Base-by-base conservation (phyloP, 2,797 vertebrate species). In the Hemitrygon akajei region DNA sequence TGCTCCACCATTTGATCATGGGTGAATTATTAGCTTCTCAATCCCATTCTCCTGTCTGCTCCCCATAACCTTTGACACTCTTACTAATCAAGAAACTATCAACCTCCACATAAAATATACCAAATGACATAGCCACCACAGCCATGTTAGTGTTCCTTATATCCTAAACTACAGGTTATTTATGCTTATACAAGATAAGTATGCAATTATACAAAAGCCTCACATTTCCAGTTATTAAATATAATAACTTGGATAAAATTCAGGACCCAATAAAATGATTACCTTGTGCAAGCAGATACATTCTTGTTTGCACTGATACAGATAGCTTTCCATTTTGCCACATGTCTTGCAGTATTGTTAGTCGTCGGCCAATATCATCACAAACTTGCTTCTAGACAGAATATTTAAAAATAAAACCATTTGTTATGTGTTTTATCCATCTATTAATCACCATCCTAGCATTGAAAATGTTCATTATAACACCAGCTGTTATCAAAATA, bases 301-400 rank as follows among this genome's bases (percentile, higher is more conserved):
- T 98, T 94, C 98, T 97, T 94, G 96, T 98, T 95, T 96, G 97
- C 91, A 99, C 98, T 9, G 97, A 96, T 14, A 95, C 94, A 0
- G 98, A 98, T 71, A 99, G 96, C 95, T 97, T 97, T 12, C 97
- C 98, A 94, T 96, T 96, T 94, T 94, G 96, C 98, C 98, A 99
- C 56, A 96, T 97, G 1, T 97, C 97, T 95, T 96, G 97, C 94
- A 99, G 96, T 91, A 98, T 95, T 30, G 94, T 96, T 94, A 99
- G 96, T 27, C 98, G 97, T 94, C 98, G 97, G 30, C 95, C 96
- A 25, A 99, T 97, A 22, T 99, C 98, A 94, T 97, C 97, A 95
- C 97, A 98, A 94, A 99, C 97, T 96, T 99, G 98, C 93, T 96
- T 98, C 98, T 99, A 16, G 37, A 93, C 25, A 47, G 11, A 9